Evolutionary conservation across 2,113 vertebrate species (phyloP).

Genomic region (Hydropotes inermis): DNA sequence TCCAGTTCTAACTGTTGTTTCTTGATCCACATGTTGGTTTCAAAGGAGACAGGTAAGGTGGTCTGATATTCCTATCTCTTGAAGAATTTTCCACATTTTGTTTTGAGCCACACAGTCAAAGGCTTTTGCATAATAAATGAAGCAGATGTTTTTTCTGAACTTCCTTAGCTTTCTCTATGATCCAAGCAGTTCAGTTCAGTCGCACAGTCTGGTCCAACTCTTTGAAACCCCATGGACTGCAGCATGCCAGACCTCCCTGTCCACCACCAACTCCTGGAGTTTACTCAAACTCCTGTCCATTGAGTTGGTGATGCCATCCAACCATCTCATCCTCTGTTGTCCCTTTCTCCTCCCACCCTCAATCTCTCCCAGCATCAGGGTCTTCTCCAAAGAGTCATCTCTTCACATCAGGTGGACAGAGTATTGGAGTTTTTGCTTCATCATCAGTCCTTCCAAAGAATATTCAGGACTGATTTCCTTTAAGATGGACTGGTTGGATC

Average conservation of each 20-base stretch:
- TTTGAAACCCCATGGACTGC: not conserved
- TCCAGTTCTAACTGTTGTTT: not conserved
- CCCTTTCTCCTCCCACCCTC: not conserved
- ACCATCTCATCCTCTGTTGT: not conserved
- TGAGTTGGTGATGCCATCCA: not conserved
- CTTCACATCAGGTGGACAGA: not conserved
- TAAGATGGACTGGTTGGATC: not conserved
- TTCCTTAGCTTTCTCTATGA: not conserved
- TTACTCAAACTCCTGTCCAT: not conserved
- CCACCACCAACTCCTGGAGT: not conserved
- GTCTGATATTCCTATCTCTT: not conserved
- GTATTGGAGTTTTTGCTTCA: not conserved
- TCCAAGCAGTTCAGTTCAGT: not conserved
- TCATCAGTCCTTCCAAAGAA: not conserved
- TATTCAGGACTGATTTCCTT: not conserved
- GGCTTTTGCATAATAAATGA: not conserved
- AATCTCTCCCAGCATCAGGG: not conserved
- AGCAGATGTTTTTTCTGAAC: not conserved
- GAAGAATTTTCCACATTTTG: not conserved
- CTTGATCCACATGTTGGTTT: not conserved
- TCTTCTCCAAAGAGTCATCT: not conserved
- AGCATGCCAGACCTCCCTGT: not conserved
- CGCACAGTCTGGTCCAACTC: not conserved
- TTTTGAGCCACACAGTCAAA: not conserved
- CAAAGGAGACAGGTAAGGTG: not conserved